Conservation (phyloP, 2,113 vertebrate species). For the Clarias macrocephalus region DNA sequence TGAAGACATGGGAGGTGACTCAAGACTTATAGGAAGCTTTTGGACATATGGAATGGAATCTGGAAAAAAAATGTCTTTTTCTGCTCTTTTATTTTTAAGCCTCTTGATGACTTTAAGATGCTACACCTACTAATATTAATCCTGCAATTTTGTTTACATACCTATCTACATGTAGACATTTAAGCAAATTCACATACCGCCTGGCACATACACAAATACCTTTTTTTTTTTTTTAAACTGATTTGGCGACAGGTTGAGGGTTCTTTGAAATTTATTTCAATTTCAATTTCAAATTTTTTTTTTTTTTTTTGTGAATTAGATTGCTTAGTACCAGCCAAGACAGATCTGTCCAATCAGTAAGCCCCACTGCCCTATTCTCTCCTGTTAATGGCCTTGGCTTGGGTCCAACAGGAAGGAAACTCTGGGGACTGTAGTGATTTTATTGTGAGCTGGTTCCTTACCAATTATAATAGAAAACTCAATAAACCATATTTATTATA, state of each 20-base stretch:
- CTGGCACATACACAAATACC: conserved; percentile 28
- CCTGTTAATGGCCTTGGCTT: conserved; percentile 37
- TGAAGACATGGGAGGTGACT: too few species aligned
- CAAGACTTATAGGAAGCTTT: neutral
- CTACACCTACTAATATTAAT: neutral
- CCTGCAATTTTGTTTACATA: neutral
- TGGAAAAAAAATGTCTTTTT: neutral
- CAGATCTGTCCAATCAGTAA: conserved; percentile 43
- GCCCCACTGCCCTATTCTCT: conserved; percentile 31
- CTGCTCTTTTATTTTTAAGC: neutral
- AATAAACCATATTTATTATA: conserved; percentile 49
- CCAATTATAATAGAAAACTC: conserved; percentile 50
- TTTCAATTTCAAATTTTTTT: conserved; percentile 24
- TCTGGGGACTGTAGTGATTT: neutral
- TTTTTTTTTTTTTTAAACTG: neutral
- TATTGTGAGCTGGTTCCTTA: conserved; percentile 42
- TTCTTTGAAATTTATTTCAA: conserved; percentile 32
- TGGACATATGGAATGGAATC: neutral
- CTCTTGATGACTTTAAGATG: neutral
- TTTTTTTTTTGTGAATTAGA: conserved; percentile 29
- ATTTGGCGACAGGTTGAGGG: conserved; percentile 14
- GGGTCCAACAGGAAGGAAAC: conserved; percentile 31
- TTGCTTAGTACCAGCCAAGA: conserved; percentile 26
- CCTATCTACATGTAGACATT: neutral
- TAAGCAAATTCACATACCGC: neutral